phyloP scores from a whole-genome alignment of 2,113 vertebrate species.

The Pomatostomus ruficeps region DNA sequence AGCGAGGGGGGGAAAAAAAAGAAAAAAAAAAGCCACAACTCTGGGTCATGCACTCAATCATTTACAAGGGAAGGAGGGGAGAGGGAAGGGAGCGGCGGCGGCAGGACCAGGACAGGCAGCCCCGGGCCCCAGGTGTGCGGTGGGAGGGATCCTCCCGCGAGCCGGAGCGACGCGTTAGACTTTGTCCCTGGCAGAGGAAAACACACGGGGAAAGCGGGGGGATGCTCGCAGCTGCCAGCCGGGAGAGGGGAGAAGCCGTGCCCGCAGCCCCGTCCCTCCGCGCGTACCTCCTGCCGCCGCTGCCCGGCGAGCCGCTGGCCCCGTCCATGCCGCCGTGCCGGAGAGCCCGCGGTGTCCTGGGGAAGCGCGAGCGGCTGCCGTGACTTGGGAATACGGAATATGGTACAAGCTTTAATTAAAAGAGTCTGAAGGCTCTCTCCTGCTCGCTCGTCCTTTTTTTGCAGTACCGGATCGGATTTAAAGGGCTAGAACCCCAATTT shows the following conservation, averaged over 20 bases:
- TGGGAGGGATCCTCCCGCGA: not conserved
- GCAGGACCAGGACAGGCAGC: not conserved
- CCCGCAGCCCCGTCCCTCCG: conserved; percentile 37
- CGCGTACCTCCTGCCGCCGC: conserved; percentile 64
- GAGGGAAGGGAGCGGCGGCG: not conserved
- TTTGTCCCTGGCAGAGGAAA: not conserved
- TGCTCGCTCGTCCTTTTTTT: conserved; percentile 55
- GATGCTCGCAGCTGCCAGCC: not conserved
- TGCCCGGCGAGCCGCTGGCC: conserved; percentile 44
- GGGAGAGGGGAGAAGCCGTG: conserved; percentile 42
- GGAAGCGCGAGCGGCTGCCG: conserved; percentile 48
- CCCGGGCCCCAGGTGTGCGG: not conserved
- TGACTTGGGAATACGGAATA: conserved; percentile 59
- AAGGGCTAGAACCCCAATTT: conserved; percentile 75
- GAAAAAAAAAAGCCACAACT: not conserved
- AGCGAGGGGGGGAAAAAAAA: no score
- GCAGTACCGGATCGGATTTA: conserved; percentile 73
- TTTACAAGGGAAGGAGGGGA: not conserved
- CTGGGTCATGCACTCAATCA: not conserved
- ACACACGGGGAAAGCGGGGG: not conserved
- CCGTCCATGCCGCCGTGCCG: conserved; percentile 50
- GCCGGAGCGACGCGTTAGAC: not conserved
- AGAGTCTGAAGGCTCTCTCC: conserved; percentile 69
- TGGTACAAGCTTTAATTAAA: conserved; percentile 74
- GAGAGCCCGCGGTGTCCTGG: not conserved